Percentiles rank a stretch among this genome's conserved stretches.
phyloP scores from a whole-genome alignment of 2,888 invertebrate species.

The Hydriomena furcata region DNA sequence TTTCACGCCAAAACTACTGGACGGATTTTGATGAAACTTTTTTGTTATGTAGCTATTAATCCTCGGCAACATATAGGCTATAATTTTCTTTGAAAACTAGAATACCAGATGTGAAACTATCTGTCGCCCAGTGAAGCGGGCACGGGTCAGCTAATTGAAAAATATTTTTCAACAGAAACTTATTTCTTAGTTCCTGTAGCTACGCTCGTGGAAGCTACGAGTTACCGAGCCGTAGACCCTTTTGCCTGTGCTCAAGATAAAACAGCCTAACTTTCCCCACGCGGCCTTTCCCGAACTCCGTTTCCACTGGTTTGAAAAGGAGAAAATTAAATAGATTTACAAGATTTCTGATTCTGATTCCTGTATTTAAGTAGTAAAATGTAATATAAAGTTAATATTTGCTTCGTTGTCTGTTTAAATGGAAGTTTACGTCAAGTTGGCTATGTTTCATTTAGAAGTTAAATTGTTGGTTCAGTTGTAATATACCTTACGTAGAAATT shows the following conservation, averaged over 20 bases:
- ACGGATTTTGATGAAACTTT: no score
- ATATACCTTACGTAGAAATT: not conserved
- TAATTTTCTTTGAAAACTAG: no score
- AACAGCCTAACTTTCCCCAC: slow-evolving; percentile 23
- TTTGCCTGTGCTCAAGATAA: slow-evolving; percentile 17
- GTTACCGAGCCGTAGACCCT: slow-evolving; percentile 1
- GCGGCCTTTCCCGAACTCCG: slow-evolving; percentile 23
- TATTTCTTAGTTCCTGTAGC: not conserved
- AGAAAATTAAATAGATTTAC: slow-evolving; percentile 32
- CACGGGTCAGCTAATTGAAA: no score
- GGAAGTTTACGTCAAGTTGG: slow-evolving; percentile 8
- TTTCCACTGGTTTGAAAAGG: slow-evolving; percentile 31
- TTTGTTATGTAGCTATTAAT: no score
- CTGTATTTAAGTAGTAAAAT: slow-evolving; percentile 20
- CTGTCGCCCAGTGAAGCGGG: no score
- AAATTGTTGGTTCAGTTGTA: slow-evolving; percentile 5
- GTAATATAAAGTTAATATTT: slow-evolving; percentile 24
- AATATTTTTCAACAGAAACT: no score
- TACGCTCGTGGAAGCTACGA: not conserved
- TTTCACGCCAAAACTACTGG: no score
- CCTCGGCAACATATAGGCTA: no score
- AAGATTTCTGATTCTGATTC: slow-evolving; percentile 29
- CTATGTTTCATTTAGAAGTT: slow-evolving; percentile 8
- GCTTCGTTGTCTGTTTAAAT: slow-evolving; percentile 15
- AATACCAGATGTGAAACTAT: no score